Percentiles rank a stretch among this genome's conserved stretches.
These are phyloP conservation scores for Fragum fragum DNA, from an alignment of 2,888 invertebrate genomes.

Conservation along the genomic window DNA sequence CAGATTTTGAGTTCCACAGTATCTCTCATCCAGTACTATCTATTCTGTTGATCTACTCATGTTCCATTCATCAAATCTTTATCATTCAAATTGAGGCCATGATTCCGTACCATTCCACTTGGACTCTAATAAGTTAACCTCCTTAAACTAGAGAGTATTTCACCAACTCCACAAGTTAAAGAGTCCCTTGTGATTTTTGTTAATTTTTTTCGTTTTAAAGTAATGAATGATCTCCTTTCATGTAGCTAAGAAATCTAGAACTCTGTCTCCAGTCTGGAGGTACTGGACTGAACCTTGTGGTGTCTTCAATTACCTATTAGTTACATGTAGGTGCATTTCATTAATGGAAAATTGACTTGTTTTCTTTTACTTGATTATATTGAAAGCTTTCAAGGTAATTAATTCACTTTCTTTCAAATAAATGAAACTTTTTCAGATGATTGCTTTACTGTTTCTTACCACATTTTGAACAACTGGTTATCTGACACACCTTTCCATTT, in stretches of 20 bases:
- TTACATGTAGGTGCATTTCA: neutral
- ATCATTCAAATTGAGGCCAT: too few relatives aligned
- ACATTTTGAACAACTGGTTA: too few relatives aligned
- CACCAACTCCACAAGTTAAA: neutral
- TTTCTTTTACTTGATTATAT: constrained; percentile 3
- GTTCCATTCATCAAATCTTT: too few relatives aligned
- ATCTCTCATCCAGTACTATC: too few relatives aligned
- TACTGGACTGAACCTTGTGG: neutral
- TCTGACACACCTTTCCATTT: too few relatives aligned
- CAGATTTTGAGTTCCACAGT: too few relatives aligned
- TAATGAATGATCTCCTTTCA: neutral
- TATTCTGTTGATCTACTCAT: too few relatives aligned
- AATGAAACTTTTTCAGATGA: neutral
- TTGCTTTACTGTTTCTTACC: neutral
- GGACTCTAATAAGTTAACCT: neutral
- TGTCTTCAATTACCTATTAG: neutral
- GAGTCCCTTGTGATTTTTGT: neutral
- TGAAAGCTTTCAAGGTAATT: constrained; percentile 2
- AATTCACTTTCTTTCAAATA: neutral
- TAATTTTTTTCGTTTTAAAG: neutral
- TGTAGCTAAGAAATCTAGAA: neutral
- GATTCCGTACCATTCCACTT: too few relatives aligned
- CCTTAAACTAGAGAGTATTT: neutral
- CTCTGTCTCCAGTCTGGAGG: neutral
- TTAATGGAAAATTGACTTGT: neutral